Conservation (phyloP, 2,797 vertebrate genomes). For the Mus caroli region DNA sequence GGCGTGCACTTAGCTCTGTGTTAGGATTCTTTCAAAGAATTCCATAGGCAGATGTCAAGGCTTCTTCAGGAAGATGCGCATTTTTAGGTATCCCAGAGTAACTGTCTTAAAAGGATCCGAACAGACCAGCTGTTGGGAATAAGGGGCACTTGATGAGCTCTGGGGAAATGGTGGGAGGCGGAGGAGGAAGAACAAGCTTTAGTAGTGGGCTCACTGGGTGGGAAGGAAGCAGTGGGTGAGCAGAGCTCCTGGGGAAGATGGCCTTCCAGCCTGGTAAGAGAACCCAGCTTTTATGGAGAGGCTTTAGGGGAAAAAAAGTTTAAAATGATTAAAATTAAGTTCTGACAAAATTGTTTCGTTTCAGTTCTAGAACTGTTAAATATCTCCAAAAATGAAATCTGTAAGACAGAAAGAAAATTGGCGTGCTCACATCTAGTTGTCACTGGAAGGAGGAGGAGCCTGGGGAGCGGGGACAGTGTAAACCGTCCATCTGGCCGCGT, state of each 20-base stretch:
- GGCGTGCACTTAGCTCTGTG: slow-evolving; percentile 14
- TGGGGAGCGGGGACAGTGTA: slow-evolving; percentile 69
- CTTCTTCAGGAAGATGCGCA: background rate
- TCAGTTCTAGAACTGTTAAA: slow-evolving; percentile 75
- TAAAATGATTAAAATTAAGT: slow-evolving; percentile 74
- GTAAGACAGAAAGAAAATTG: slow-evolving; percentile 77
- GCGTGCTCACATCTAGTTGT: slow-evolving; percentile 68
- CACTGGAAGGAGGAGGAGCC: slow-evolving; percentile 68
- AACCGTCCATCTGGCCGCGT: slow-evolving; percentile 75
- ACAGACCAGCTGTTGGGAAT: background rate
- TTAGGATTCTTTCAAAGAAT: slow-evolving; percentile 47
- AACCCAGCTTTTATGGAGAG: slow-evolving; percentile 20
- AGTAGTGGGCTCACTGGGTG: background rate
- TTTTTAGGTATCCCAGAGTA: background rate
- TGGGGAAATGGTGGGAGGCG: background rate
- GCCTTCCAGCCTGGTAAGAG: background rate
- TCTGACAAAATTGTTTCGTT: slow-evolving; percentile 74
- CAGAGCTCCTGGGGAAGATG: background rate
- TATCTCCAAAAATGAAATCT: slow-evolving; percentile 80
- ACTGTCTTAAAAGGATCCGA: background rate
- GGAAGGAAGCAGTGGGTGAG: background rate
- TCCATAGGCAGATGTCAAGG: background rate
- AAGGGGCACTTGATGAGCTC: slow-evolving; percentile 24
- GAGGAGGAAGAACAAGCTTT: background rate
- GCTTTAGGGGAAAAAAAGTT: slow-evolving; percentile 16